Conservation (phyloP, 2,888 invertebrate genomes). For the Nineta flava region DNA sequence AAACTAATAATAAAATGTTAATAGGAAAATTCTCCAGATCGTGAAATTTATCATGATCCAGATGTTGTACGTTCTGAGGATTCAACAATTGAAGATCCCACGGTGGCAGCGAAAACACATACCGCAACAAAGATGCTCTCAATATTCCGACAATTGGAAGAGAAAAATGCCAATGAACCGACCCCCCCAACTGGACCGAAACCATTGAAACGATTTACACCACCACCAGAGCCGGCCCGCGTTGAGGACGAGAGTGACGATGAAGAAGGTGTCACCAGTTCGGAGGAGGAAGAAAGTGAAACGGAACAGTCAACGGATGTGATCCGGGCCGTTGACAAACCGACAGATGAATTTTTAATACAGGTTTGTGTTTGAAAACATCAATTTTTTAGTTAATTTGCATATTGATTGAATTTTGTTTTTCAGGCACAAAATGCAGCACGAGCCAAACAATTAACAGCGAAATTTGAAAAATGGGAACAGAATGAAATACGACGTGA, state of each 20-base stretch:
- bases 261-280: constrained; percentile 27
- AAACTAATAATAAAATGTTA: neutral
- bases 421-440: constrained; percentile 55
- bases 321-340: constrained; percentile 16
- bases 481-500: constrained; percentile 45
- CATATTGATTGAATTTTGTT: neutral
- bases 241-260: constrained; percentile 24
- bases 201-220: constrained; percentile 78
- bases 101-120: constrained; percentile 38
- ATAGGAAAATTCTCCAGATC: constrained; percentile 49
- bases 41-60: constrained; percentile 57
- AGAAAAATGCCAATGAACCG: constrained; percentile 38
- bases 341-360: constrained; percentile 52
- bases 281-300: constrained; percentile 29
- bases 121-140: constrained; percentile 76
- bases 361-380: constrained; percentile 27
- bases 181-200: constrained; percentile 39
- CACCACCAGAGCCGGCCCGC: constrained; percentile 52
- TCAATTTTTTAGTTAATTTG: no score
- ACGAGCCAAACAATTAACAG: constrained; percentile 67
- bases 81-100: constrained; percentile 34
- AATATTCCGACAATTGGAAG: constrained; percentile 81
- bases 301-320: neutral
- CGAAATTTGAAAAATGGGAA: constrained; percentile 81
- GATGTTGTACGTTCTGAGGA: constrained; percentile 49